Evolutionary conservation across 2,888 invertebrate species (phyloP).

Genomic region (Rotaria sp.): DNA sequence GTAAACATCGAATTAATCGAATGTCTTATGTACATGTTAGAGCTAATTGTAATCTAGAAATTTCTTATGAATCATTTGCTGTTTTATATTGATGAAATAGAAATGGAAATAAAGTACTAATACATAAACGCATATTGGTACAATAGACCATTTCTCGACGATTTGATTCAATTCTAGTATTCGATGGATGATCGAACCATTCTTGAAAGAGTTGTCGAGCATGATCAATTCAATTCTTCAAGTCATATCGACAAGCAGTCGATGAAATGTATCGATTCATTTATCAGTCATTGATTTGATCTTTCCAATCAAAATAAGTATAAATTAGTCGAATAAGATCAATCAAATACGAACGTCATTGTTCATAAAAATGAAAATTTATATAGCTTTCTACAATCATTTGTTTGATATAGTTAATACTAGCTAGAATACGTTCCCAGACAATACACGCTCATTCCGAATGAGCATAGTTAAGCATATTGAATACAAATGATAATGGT

Average conservation of each 20-base stretch:
- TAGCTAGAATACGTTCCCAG: not conserved
- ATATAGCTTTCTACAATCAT: not conserved
- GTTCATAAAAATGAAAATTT: conserved; percentile 4
- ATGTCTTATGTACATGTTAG: conserved; percentile 31
- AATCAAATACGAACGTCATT: conserved; percentile 11
- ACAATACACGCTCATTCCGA: not conserved
- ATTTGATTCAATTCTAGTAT: conserved; percentile 29
- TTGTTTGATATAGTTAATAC: not conserved
- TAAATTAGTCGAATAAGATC: conserved; percentile 31
- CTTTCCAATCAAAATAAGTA: conserved; percentile 29
- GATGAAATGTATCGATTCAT: conserved; percentile 29
- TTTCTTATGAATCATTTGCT: not conserved
- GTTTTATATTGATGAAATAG: not conserved
- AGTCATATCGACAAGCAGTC: conserved; percentile 32
- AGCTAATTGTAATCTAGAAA: not conserved
- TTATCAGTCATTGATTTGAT: not conserved
- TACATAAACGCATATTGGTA: conserved; percentile 28
- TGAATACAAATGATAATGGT: not conserved
- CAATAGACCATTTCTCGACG: conserved; percentile 33
- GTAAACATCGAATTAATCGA: conserved; percentile 28
- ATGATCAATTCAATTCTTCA: conserved; percentile 24
- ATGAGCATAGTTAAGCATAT: not conserved
- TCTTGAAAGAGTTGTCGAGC: not conserved
- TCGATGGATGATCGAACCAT: conserved; percentile 7
- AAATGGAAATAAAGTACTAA: conserved; percentile 4